A percentile compares a stretch with the other conserved stretches of the same genome.
phyloP scores from a whole-genome alignment of 1,140 invertebrate species.

The Harpegnathos saltator region DNA sequence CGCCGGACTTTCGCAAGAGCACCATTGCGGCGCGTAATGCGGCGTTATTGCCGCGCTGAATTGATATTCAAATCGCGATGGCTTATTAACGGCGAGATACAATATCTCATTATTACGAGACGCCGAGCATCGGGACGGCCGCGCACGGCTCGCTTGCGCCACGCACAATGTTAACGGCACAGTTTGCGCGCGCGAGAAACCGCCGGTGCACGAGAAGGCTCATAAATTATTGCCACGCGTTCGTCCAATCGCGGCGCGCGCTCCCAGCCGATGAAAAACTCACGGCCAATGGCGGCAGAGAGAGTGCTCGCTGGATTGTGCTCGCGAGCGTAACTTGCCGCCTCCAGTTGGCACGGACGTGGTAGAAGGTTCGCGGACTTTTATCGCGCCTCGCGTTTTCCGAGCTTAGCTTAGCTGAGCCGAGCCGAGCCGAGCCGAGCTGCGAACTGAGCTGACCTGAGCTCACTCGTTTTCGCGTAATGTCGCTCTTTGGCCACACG shows the following conservation, averaged over 20 bases:
- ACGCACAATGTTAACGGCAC: constrained; percentile 45
- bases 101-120: constrained; percentile 37
- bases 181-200: constrained; percentile 48
- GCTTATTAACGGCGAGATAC: constrained; percentile 39
- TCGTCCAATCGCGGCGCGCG: constrained; percentile 65
- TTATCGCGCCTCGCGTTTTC: neutral
- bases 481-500: constrained; percentile 21
- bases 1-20: constrained; percentile 53
- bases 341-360: constrained; percentile 56
- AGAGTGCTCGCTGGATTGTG: constrained; percentile 58
- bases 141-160: constrained; percentile 30
- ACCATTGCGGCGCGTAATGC: constrained; percentile 30
- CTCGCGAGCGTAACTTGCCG: constrained; percentile 59
- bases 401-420: too few relatives aligned
- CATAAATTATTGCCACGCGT: constrained; percentile 68
- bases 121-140: constrained; percentile 3
- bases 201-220: constrained; percentile 25
- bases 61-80: constrained; percentile 59
- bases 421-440: too few relatives aligned
- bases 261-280: constrained; percentile 53
- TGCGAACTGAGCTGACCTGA: neutral
- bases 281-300: constrained; percentile 63
- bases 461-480: constrained; percentile 14
- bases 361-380: constrained; percentile 55
- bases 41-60: neutral